A percentile compares a stretch with the other conserved stretches of the same genome.
Evolutionary conservation across 2,797 vertebrate species (phyloP).

Genomic region (Gymnoscopelus microlampas): DNA sequence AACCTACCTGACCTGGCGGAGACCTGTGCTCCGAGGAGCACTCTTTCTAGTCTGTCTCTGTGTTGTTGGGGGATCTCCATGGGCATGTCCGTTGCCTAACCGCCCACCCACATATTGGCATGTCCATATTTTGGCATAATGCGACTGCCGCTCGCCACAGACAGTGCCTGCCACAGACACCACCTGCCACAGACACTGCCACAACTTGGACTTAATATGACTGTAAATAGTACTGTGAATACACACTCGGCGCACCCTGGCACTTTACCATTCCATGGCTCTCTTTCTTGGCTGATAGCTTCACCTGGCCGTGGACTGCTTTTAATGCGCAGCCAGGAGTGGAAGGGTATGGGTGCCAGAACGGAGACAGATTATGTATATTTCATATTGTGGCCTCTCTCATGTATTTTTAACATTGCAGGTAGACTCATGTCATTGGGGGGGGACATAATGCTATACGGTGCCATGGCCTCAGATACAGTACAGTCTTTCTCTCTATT

Average conservation of each 20-base stretch:
- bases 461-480: slow-evolving; percentile 1
- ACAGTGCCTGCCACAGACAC: too few species aligned
- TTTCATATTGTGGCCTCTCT: slow-evolving; percentile 61
- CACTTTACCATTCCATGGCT: slow-evolving; percentile 22
- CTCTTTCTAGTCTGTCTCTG: too few species aligned
- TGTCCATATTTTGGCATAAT: too few species aligned
- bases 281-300: slow-evolving; percentile 50
- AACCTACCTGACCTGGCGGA: too few species aligned
- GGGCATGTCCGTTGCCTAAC: too few species aligned
- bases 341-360: slow-evolving; percentile 38
- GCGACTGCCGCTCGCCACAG: too few species aligned
- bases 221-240: too few species aligned
- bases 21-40: too few species aligned
- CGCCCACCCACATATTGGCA: too few species aligned
- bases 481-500: not conserved
- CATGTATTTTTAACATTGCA: slow-evolving; percentile 29
- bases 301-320: slow-evolving; percentile 53
- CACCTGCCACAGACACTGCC: too few species aligned
- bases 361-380: slow-evolving; percentile 62
- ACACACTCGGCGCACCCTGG: not conserved
- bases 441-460: not conserved
- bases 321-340: slow-evolving; percentile 63
- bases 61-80: too few species aligned
- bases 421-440: slow-evolving; percentile 29
- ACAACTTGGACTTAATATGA: too few species aligned